Conservation (phyloP, 1,140 invertebrate genomes). For the Phocides pigmalion region DNA sequence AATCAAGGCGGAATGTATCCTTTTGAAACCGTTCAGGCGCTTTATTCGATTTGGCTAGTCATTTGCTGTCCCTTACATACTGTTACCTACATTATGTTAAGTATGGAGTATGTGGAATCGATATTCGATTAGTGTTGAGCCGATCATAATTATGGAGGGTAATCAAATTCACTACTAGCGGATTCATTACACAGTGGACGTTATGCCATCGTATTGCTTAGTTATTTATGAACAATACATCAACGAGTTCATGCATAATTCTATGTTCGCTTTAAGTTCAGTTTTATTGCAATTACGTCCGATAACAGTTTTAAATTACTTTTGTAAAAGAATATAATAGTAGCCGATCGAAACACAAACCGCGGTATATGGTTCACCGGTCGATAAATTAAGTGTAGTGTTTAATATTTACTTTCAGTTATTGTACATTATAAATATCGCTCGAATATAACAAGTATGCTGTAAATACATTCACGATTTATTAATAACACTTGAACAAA, state of each 20-base stretch:
- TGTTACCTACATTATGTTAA: no score
- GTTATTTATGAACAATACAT: constrained; percentile 10
- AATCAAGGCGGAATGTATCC: constrained; percentile 34
- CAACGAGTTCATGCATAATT: constrained; percentile 8
- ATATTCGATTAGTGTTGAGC: constrained; percentile 34
- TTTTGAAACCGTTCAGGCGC: constrained; percentile 25
- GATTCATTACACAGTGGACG: constrained; percentile 2
- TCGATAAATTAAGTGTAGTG: no score
- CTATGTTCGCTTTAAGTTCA: constrained; percentile 7
- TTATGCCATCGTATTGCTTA: constrained; percentile 14
- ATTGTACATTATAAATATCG: no score
- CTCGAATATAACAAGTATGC: background rate
- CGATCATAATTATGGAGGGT: constrained; percentile 29
- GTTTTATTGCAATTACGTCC: constrained; percentile 10
- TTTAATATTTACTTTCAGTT: no score
- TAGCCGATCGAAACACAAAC: no score
- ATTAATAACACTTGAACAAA: constrained; percentile 24
- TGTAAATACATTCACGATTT: constrained; percentile 19
- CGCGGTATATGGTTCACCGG: no score
- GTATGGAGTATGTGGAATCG: constrained; percentile 23
- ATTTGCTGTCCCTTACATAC: constrained; percentile 6
- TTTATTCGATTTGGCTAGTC: constrained; percentile 27
- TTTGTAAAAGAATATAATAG: no score
- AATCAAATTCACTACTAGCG: constrained; percentile 28
- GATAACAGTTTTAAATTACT: no score